These are phyloP conservation scores for Daboia siamensis DNA, from an alignment of 2,113 vertebrate species.

Conservation along the genomic window DNA sequence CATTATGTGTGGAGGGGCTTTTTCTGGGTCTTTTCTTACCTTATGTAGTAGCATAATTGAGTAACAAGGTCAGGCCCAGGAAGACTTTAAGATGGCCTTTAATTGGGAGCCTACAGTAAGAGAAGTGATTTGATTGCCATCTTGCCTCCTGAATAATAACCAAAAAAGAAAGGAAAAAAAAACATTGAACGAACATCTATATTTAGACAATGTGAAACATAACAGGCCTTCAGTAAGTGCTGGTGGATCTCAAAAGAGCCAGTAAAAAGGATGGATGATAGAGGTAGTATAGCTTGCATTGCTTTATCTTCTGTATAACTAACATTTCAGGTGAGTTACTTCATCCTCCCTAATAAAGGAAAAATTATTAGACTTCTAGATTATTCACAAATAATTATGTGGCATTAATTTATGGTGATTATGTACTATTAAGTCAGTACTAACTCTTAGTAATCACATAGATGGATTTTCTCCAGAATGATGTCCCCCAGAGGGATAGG, in stretches of 20 bases:
- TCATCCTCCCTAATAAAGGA: background rate
- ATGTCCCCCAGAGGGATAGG: background rate
- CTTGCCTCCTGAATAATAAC: background rate
- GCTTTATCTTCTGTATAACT: background rate
- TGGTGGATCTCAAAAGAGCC: background rate
- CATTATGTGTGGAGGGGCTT: background rate
- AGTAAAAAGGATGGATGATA: background rate
- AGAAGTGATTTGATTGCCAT: background rate
- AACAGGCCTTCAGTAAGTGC: background rate
- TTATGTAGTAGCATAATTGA: background rate
- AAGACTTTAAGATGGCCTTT: background rate
- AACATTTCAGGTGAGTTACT: background rate
- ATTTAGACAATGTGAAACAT: background rate
- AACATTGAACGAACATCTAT: background rate
- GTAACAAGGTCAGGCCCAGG: background rate
- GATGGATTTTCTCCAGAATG: background rate
- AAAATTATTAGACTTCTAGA: background rate
- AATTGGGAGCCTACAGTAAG: background rate
- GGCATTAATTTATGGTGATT: background rate
- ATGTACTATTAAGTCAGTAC: background rate
- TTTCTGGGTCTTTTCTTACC: background rate
- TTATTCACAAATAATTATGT: background rate
- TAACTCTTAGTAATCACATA: background rate
- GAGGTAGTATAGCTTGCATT: background rate
- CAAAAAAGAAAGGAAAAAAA: background rate